Evolutionary conservation across 2,888 invertebrate genomes (phyloP).

Genomic region (Drosophila pegasa): DNA sequence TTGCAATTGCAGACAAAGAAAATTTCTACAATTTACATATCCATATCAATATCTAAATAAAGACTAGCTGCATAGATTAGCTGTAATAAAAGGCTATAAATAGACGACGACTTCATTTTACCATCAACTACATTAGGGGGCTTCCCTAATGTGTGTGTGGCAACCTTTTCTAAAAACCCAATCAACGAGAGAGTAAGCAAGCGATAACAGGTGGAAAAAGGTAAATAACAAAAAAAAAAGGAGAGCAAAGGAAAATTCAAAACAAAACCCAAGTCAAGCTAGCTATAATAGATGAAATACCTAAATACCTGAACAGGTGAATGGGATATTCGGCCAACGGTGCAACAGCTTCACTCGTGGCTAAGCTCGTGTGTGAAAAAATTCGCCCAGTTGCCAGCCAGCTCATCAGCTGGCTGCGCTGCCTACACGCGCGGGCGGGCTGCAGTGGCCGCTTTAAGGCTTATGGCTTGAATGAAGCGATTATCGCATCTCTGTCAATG

Average conservation of each 20-base stretch:
- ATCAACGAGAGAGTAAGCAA: neutral
- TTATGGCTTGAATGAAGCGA: slow-evolving; percentile 76
- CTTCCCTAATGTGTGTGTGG: neutral
- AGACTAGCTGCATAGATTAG: neutral
- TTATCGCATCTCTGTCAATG: slow-evolving; percentile 79
- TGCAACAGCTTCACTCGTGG: slow-evolving; percentile 24
- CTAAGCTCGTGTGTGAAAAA: slow-evolving; percentile 32
- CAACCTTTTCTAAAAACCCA: neutral
- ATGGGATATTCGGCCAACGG: neutral
- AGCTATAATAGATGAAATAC: neutral
- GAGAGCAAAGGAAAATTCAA: neutral
- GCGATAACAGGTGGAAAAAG: neutral
- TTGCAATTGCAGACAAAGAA: too few relatives aligned
- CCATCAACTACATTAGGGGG: neutral
- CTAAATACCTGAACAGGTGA: slow-evolving; percentile 17
- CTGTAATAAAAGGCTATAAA: neutral
- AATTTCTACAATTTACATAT: too few relatives aligned
- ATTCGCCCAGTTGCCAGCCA: slow-evolving; percentile 9
- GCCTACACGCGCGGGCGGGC: slow-evolving; percentile 33
- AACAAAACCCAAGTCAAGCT: slow-evolving; percentile 2
- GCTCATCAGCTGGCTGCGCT: slow-evolving; percentile 24
- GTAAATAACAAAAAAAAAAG: too few relatives aligned
- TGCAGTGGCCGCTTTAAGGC: slow-evolving; percentile 56
- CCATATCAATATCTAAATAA: too few relatives aligned
- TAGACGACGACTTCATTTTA: neutral